Evolutionary conservation across 1,140 invertebrate genomes (phyloP).

Genomic region (Drosophila watanabei): DNA sequence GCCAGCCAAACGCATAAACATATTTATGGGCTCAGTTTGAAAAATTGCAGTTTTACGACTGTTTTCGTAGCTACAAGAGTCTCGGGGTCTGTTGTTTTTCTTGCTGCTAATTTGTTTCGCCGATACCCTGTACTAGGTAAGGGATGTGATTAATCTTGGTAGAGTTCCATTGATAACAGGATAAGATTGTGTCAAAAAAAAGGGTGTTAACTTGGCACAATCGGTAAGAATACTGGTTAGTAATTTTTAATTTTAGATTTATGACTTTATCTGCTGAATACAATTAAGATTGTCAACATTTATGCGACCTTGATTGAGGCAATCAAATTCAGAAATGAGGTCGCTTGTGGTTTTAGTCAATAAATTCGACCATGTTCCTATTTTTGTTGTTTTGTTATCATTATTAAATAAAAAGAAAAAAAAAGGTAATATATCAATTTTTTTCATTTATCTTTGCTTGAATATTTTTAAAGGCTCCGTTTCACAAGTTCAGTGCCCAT

Average conservation of each 20-base stretch:
- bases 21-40: conserved; percentile 46
- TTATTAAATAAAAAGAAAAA: not conserved
- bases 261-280: conserved; percentile 16
- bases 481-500: not conserved
- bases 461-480: not conserved
- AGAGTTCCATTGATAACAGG: conserved; percentile 1
- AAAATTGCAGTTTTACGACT: conserved; percentile 46
- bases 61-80: conserved; percentile 46
- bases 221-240: too few species aligned
- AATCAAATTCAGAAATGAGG: not conserved
- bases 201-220: not conserved
- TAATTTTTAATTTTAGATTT: conserved; percentile 28
- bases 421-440: not conserved
- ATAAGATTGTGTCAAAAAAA: conserved; percentile 10
- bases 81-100: conserved; percentile 24
- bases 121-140: conserved; percentile 3
- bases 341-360: not conserved
- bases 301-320: not conserved
- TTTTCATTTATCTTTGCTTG: not conserved
- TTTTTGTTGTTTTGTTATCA: too few species aligned
- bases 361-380: not conserved
- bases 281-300: conserved; percentile 11
- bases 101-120: conserved; percentile 27
- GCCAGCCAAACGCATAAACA: conserved; percentile 55
- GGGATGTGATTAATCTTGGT: not conserved